Evolutionary conservation across 2,113 vertebrate genomes (phyloP), one percentile per base, ranked within the genome.

Genomic region (Rafetus swinhoei): DNA sequence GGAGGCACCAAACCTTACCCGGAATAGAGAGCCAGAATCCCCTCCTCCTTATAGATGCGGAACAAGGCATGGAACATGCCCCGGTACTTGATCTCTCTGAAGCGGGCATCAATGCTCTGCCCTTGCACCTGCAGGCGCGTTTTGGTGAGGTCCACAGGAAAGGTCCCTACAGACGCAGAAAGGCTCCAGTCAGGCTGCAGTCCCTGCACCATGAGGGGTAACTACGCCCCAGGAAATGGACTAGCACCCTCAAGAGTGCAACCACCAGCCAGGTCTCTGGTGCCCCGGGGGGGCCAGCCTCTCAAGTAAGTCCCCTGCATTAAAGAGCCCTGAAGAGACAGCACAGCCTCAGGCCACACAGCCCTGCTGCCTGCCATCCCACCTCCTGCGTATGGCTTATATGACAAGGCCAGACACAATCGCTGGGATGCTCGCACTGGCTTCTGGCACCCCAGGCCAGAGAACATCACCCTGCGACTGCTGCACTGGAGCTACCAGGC

Each of bases 51-150:
- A 91, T 98, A 99, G 90, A 99, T 99, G 95, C 98, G 98, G 96
- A 99, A 98, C 60, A 99, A 98, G 7, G 99, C 99, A 77, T 99
- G 99, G 95, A 99, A 99, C 99, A 99, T 99, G 50, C 99, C 99
- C 88, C 98, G 97, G 97, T 99, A 99, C 52, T 99, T 99, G 82
- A 99, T 98, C 96, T 99, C 99, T 79, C 98, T 99, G 96, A 99
- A 99, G 95, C 99, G 99, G 22, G 98, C 97, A 94, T 98, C 98
- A 11, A 94, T 90, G 92, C 97, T 98, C 98, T 99, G 99, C 79
- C 99, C 99, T 97, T 99, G 99, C 87, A 99, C 99, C 97, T 99
- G 99, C 84, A 99, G 98, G 7, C 99, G 98, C 2, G 99, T 99
- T 98, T 99, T 99, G 19, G 99, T 99, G 93, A 99, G 97, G 95